Conservation (phyloP, 2,888 invertebrate species). For the Lysandra bellargus region DNA sequence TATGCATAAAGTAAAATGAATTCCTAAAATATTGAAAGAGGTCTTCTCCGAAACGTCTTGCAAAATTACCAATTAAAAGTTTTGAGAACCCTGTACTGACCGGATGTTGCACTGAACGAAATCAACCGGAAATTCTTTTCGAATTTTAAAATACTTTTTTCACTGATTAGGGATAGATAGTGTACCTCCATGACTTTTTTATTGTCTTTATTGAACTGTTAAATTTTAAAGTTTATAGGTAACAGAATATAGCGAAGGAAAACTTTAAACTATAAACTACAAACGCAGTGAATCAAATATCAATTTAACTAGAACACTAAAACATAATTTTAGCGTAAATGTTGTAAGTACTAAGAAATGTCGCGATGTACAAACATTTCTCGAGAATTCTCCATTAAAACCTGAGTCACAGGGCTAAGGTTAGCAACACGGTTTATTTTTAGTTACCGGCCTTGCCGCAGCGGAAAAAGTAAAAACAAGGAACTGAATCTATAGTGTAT, state of each 20-base stretch:
- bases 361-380: conserved; percentile 41
- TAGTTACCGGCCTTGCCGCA: conserved; percentile 39
- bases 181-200: not conserved
- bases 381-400: conserved; percentile 44
- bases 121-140: not conserved
- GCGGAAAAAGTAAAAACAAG: conserved; percentile 1
- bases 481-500: not conserved
- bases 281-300: not conserved
- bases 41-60: not conserved
- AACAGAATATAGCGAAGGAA: not conserved
- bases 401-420: conserved; percentile 47
- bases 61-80: not conserved
- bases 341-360: conserved; percentile 42
- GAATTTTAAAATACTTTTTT: not conserved
- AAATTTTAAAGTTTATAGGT: no score
- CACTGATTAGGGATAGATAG: no score
- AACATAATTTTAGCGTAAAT: conserved; percentile 30
- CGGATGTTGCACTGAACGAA: not conserved
- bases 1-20: conserved; percentile 25
- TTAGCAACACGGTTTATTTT: conserved; percentile 43
- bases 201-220: not conserved
- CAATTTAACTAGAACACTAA: conserved; percentile 10
- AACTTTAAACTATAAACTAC: not conserved
- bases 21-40: not conserved
- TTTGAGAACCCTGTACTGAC: not conserved